Percentiles rank a stretch among this genome's conserved stretches.
phyloP scores from a whole-genome alignment of 2,888 invertebrate genomes.

The Tipula vernalis region DNA sequence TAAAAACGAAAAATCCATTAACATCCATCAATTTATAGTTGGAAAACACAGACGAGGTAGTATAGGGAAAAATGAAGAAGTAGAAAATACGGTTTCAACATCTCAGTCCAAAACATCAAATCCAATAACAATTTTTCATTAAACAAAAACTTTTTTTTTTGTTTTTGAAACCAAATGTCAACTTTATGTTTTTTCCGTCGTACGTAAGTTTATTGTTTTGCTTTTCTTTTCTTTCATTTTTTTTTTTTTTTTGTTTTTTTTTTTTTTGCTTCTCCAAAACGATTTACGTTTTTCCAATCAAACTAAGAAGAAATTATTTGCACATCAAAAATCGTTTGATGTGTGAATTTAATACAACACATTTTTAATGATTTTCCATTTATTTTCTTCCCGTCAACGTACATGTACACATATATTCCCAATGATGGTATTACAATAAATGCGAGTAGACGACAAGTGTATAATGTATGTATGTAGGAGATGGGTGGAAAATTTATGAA shows the following conservation, averaged over 20 bases:
- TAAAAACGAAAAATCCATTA: not conserved
- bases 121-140: constrained; percentile 4
- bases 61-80: not conserved
- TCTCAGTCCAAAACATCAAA: not conserved
- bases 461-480: not conserved
- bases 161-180: not conserved
- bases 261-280: not conserved
- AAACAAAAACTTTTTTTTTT: not conserved
- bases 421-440: not conserved
- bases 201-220: not conserved
- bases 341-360: not conserved
- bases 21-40: not conserved
- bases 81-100: not conserved
- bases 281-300: constrained; percentile 4
- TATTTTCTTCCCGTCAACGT: not conserved
- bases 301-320: not conserved
- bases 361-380: not conserved
- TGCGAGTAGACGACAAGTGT: not conserved
- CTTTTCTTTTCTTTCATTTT: not conserved
- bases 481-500: not conserved
- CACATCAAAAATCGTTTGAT: not conserved
- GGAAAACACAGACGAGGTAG: not conserved
- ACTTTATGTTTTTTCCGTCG: not conserved
- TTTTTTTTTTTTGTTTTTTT: not conserved
- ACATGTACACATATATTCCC: not conserved